phyloP scores from a whole-genome alignment of 2,113 vertebrate genomes.

The Tragelaphus imberbis region DNA sequence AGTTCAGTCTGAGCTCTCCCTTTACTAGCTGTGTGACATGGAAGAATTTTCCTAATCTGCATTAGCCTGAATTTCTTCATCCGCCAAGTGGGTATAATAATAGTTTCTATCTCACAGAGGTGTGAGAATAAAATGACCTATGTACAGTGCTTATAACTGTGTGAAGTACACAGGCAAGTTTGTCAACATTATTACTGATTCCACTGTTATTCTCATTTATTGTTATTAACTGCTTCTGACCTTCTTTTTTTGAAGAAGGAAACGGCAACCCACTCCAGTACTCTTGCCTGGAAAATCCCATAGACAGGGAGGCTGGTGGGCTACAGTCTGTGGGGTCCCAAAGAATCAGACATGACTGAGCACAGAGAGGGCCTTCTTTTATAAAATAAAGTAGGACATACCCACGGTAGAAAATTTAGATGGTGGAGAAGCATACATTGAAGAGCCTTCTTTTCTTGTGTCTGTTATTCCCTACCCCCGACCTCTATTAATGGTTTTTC shows the following conservation, averaged over 20 bases:
- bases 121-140: not conserved
- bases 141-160: not conserved
- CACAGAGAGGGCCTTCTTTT: not conserved
- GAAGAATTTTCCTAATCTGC: not conserved
- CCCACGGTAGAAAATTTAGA: not conserved
- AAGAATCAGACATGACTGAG: not conserved
- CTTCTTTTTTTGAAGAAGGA: not conserved
- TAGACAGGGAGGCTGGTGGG: not conserved
- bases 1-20: not conserved
- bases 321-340: not conserved
- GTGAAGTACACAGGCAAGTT: not conserved
- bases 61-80: not conserved
- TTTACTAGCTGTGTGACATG: not conserved
- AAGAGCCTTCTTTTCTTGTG: not conserved
- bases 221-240: not conserved
- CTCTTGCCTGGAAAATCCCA: not conserved
- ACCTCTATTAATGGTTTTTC: not conserved
- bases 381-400: not conserved
- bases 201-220: not conserved
- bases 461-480: not conserved
- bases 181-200: not conserved
- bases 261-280: not conserved
- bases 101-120: not conserved
- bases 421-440: not conserved
- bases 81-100: not conserved